Evolutionary conservation across 1,140 invertebrate genomes (phyloP).

Genomic region (Asbolus verrucosus): DNA sequence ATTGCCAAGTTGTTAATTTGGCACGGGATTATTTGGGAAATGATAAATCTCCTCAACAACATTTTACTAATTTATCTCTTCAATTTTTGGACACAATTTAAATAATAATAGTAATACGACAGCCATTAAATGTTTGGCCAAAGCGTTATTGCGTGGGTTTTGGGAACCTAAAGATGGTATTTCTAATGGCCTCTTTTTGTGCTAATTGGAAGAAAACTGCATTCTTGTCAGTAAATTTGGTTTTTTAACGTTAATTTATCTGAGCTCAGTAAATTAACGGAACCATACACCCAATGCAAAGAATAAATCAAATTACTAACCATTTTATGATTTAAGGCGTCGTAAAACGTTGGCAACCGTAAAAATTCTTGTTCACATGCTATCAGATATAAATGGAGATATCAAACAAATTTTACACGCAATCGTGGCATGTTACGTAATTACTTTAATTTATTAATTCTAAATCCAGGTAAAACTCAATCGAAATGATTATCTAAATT

Average conservation of each 20-base stretch:
- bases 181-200: background rate
- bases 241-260: background rate
- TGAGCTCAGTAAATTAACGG: background rate
- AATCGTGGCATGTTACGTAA: conserved; percentile 10
- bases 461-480: too few species aligned
- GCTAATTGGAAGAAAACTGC: background rate
- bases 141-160: background rate
- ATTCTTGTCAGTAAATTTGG: too few species aligned
- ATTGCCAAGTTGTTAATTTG: background rate
- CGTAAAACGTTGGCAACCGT: too few species aligned
- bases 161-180: background rate
- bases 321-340: too few species aligned
- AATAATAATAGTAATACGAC: background rate
- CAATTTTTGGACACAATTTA: background rate
- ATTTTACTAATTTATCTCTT: background rate
- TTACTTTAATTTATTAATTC: conserved; percentile 18
- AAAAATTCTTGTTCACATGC: conserved; percentile 8
- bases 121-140: background rate
- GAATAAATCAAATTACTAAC: background rate
- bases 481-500: too few species aligned
- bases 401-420: background rate
- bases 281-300: background rate
- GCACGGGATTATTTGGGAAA: background rate
- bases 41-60: background rate
- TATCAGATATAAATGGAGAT: background rate